A percentile compares a stretch with the other conserved stretches of the same genome.
These are phyloP conservation scores for Siniperca chuatsi DNA, from an alignment of 2,113 vertebrate species.

Conservation along the genomic window DNA sequence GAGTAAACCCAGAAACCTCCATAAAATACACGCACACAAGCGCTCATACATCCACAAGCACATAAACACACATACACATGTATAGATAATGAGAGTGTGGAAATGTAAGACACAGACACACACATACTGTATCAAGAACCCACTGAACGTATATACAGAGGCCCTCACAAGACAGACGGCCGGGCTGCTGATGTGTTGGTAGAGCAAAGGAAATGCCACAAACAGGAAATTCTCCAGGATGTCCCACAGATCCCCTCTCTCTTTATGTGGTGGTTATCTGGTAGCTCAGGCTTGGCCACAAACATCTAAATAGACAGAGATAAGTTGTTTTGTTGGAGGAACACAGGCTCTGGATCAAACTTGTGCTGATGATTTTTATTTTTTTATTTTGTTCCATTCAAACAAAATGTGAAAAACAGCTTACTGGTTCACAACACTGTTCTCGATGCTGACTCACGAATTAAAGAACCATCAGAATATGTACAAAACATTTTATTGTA, in stretches of 20 bases:
- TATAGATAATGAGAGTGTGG: conserved; percentile 37
- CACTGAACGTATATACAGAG: conserved; percentile 25
- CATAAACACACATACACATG: conserved; percentile 23
- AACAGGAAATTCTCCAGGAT: conserved; percentile 75
- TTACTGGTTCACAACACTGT: not conserved
- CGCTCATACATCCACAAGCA: conserved; percentile 5
- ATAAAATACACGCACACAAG: conserved; percentile 62
- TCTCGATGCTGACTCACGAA: not conserved
- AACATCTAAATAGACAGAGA: conserved; percentile 65
- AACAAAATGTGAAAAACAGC: conserved; percentile 16
- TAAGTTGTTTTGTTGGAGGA: conserved; percentile 42
- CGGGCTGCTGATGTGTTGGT: conserved; percentile 45
- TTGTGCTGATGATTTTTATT: not conserved
- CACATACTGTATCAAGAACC: conserved; percentile 16
- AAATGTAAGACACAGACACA: conserved; percentile 14
- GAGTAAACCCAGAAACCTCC: conserved; percentile 59
- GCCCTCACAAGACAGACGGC: conserved; percentile 19
- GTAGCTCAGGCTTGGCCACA: conserved; percentile 56
- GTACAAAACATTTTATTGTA: not conserved
- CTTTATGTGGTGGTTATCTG: conserved; percentile 61
- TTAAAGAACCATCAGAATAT: not conserved
- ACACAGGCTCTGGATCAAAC: conserved; percentile 50
- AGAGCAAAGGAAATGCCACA: conserved; percentile 47
- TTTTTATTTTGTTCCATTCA: not conserved
- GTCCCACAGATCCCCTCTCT: conserved; percentile 59